A percentile compares a stretch with the other conserved stretches of the same genome.
Conservation (phyloP, 2,113 vertebrate genomes). For the Elachura formosa region DNA sequence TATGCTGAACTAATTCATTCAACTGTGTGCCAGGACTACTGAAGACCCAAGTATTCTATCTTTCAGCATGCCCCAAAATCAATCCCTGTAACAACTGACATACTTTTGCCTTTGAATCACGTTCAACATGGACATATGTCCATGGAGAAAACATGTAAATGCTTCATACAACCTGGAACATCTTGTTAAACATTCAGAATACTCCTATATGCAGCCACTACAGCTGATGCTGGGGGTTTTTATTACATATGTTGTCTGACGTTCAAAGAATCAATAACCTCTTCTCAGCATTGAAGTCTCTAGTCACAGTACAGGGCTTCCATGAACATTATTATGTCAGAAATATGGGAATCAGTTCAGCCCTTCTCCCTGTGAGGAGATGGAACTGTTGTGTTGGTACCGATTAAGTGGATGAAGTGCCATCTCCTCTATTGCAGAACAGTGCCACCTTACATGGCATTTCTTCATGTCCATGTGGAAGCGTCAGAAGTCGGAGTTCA, state of each 20-base stretch:
- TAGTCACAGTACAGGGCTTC: neutral
- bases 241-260: neutral
- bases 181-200: neutral
- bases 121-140: neutral
- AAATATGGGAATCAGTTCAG: neutral
- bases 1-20: neutral
- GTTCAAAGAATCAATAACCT: neutral
- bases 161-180: neutral
- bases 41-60: neutral
- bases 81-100: neutral
- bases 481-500: neutral
- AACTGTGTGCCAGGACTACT: neutral
- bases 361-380: neutral
- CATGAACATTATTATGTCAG: neutral
- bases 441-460: rapidly evolving
- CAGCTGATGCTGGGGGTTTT: neutral
- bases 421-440: rapidly evolving
- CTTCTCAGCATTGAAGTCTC: neutral
- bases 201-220: neutral
- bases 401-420: neutral
- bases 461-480: neutral
- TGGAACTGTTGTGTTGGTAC: neutral
- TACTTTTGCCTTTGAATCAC: neutral
- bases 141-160: neutral
- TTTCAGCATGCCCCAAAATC: neutral